Conservation (phyloP, 92 coral and sea anemone genomes). For the Phenganax subtilis region DNA sequence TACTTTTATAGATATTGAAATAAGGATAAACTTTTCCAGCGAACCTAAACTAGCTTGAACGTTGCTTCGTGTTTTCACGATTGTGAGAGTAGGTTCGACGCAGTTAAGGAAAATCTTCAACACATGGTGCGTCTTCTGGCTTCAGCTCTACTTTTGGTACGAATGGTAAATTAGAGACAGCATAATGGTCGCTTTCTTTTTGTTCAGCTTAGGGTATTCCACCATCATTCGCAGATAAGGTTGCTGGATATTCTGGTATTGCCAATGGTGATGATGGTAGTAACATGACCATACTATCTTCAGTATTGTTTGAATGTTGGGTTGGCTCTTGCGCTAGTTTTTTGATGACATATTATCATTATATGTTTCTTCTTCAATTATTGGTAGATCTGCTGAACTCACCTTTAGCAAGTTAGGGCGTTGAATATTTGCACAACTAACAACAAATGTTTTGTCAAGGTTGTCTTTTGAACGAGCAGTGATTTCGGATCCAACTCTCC, state of each 20-base stretch:
- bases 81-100: neutral
- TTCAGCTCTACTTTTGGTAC: neutral
- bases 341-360: neutral
- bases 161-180: neutral
- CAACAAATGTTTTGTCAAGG: neutral
- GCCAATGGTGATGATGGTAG: neutral
- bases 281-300: neutral
- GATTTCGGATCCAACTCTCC: slow-evolving; percentile 5
- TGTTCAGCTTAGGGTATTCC: neutral
- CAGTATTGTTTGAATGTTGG: neutral
- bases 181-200: neutral
- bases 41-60: neutral
- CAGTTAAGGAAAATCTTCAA: slow-evolving; percentile 19
- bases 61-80: slow-evolving; percentile 1
- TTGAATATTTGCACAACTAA: neutral
- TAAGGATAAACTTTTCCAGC: slow-evolving; percentile 28
- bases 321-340: neutral
- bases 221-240: neutral
- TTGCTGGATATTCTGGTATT: neutral
- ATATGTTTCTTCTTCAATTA: neutral
- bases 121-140: slow-evolving; percentile 8
- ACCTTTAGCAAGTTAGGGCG: neutral
- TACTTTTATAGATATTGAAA: slow-evolving; percentile 29
- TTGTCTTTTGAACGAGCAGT: neutral
- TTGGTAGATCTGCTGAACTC: neutral